These are phyloP conservation scores for Linnaemya vulpina DNA, from an alignment of 2,888 invertebrate genomes.

Conservation along the genomic window DNA sequence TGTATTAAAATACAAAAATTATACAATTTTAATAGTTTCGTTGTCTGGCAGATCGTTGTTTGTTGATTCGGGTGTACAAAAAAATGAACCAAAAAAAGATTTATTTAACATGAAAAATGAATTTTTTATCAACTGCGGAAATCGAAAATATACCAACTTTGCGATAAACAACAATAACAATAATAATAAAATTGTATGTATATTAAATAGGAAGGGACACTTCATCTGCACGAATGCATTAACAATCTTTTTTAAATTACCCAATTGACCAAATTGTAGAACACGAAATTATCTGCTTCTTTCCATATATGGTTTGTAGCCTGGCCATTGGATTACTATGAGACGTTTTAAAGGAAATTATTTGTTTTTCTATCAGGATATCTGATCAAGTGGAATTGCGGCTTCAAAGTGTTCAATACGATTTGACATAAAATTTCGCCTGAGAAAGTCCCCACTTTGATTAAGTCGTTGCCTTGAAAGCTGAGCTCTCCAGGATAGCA, in stretches of 20 bases:
- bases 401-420: too few relatives aligned
- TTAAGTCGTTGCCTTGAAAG: too few relatives aligned
- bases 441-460: too few relatives aligned
- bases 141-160: constrained; percentile 66
- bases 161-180: constrained; percentile 34
- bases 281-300: too few relatives aligned
- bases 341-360: too few relatives aligned
- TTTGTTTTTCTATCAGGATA: too few relatives aligned
- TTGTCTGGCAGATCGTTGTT: neutral
- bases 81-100: neutral
- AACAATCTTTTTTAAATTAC: constrained; percentile 5
- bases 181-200: constrained; percentile 36
- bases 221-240: constrained; percentile 39
- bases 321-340: too few relatives aligned
- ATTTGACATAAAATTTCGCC: too few relatives aligned
- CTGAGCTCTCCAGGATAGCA: too few relatives aligned
- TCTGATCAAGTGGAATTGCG: too few relatives aligned
- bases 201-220: constrained; percentile 49
- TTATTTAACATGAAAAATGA: constrained; percentile 61
- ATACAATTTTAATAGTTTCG: constrained; percentile 36
- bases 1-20: constrained; percentile 36
- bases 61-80: constrained; percentile 1
- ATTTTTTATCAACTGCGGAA: constrained; percentile 67
- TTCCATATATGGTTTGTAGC: too few relatives aligned
- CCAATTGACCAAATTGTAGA: neutral